Evolutionary conservation across 2,797 vertebrate genomes (phyloP).

Genomic region (Pangasius krempfi): DNA sequence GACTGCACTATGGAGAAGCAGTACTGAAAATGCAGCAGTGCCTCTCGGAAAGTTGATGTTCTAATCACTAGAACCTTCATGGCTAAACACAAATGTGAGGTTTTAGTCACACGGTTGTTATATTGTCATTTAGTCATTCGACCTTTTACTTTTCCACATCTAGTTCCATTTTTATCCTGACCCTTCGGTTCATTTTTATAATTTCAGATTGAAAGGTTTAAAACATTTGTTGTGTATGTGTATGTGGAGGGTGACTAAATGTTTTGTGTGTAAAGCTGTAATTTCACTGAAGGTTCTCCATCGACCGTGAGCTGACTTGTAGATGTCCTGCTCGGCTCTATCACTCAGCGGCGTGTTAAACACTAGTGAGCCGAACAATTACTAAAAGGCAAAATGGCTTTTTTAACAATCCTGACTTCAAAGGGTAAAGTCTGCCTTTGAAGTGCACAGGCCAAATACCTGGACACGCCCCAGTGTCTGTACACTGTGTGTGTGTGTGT

Average conservation of each 20-base stretch:
- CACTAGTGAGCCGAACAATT: constrained; percentile 66
- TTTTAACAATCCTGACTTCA: constrained; percentile 71
- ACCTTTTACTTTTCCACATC: background rate
- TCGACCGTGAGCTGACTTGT: constrained; percentile 13
- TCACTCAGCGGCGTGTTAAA: constrained; percentile 67
- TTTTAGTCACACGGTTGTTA: background rate
- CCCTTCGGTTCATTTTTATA: background rate
- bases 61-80: background rate
- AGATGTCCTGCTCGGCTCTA: constrained; percentile 52
- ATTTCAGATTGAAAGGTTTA: background rate
- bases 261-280: background rate
- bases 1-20: no score
- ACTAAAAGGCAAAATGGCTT: constrained; percentile 65
- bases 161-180: background rate
- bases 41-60: background rate
- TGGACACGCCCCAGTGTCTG: constrained; percentile 66
- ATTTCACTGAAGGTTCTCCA: background rate
- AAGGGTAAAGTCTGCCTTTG: constrained; percentile 70
- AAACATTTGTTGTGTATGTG: background rate
- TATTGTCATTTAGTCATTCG: background rate
- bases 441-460: constrained; percentile 69
- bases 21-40: background rate
- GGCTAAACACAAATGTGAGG: background rate
- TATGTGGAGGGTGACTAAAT: background rate
- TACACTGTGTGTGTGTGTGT: constrained; percentile 58